Evolutionary conservation across 2,797 vertebrate species (phyloP), one percentile per base, ranked within the genome.

Genomic region (Nyctibius grandis): DNA sequence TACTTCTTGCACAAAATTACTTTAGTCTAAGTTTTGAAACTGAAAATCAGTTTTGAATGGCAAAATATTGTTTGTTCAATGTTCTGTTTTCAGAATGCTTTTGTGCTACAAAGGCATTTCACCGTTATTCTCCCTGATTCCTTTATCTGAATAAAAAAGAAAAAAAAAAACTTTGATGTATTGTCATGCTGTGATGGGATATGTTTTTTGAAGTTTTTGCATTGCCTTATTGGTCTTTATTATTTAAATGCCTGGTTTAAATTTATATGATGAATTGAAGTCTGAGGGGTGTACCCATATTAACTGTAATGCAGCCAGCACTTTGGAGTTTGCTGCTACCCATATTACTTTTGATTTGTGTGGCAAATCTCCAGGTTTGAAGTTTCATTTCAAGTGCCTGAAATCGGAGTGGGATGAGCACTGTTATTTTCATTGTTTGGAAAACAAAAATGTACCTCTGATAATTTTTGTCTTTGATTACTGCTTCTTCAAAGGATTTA

Each of bases 401-500:
- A 98, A 98, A 98, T 97, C 16, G 93, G 96, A 98, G 92, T 95
- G 96, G 97, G 95, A 95, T 96, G 97, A 97, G 76, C 78, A 93
- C 97, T 98, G 98, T 98, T 98, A 98, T 98, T 98, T 98, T 98
- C 98, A 98, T 98, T 98, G 98, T 98, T 98, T 98, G 98, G 97
- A 98, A 98, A 98, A 98, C 97, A 98, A 98, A 98, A 98, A 98
- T 98, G 98, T 98, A 98, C 98, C 98, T 98, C 98, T 98, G 98
- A 98, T 98, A 98, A 98, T 98, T 98, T 98, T 98, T 98, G 98
- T 98, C 98, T 98, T 98, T 98, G 98, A 98, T 98, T 98, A 98
- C 96, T 96, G 80, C 97, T 98, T 98, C 98, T 98, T 98, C 98
- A 98, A 98, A 98, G 98, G 97, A 95, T 98, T 98, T 98, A 98